Evolutionary conservation across 2,113 vertebrate species (phyloP).

Genomic region (Cyanoramphus novaezelandiae): DNA sequence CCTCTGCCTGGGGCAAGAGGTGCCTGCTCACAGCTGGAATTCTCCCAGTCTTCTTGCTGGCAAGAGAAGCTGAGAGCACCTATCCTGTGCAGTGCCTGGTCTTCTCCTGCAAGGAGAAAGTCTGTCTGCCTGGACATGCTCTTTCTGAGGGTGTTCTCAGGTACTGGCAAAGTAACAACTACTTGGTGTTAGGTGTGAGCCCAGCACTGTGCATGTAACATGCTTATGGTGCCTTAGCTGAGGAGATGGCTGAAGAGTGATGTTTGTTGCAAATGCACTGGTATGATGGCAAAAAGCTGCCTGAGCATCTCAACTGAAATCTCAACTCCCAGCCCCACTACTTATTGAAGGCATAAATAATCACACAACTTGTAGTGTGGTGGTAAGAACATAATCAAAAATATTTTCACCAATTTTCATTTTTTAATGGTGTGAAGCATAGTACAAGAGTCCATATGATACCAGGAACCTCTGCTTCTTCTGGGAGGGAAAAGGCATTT

Average conservation of each 20-base stretch:
- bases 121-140: not conserved
- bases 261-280: not conserved
- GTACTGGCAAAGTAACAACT: not conserved
- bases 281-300: not conserved
- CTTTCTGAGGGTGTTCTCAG: not conserved
- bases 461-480: not conserved
- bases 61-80: not conserved
- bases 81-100: not conserved
- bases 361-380: not conserved
- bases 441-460: not conserved
- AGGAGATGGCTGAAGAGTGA: not conserved
- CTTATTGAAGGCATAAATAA: not conserved
- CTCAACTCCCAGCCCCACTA: not conserved
- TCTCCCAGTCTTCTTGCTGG: not conserved
- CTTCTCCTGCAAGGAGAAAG: not conserved
- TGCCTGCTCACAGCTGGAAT: not conserved
- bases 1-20: not conserved
- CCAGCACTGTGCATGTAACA: fast-evolving
- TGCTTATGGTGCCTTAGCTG: not conserved
- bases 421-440: not conserved
- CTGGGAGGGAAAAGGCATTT: not conserved
- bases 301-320: not conserved
- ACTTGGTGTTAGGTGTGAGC: too few species aligned
- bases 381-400: not conserved
- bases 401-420: not conserved